These are phyloP conservation scores for Tachypleus tridentatus DNA, from an alignment of 1,140 invertebrate species.

Conservation along the genomic window DNA sequence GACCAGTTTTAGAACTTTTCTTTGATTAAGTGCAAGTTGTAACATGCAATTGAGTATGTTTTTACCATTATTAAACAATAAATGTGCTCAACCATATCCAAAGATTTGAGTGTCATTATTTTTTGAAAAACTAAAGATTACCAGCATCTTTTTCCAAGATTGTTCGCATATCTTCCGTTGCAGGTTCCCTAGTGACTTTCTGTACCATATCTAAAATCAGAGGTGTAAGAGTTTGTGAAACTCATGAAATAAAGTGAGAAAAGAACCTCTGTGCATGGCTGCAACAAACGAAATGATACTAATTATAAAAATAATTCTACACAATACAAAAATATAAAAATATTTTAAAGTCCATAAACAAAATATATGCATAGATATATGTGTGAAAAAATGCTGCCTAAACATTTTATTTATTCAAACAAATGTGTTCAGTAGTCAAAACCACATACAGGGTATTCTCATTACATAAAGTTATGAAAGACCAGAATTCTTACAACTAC, in stretches of 20 bases:
- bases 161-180: conserved; percentile 53
- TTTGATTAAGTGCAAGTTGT: no score
- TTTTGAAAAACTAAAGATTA: conserved; percentile 18
- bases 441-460: background rate
- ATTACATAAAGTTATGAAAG: no score
- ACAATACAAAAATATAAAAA: background rate
- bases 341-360: conserved; percentile 12
- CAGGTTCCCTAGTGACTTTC: conserved; percentile 37
- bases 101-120: background rate
- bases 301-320: no score
- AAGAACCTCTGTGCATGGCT: conserved; percentile 81
- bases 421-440: conserved; percentile 1
- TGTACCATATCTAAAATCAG: conserved; percentile 59
- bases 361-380: conserved; percentile 7
- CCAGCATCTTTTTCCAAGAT: conserved; percentile 77
- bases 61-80: no score
- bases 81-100: no score
- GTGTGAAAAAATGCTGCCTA: conserved; percentile 4
- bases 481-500: no score
- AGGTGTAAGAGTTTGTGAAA: conserved; percentile 55
- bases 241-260: conserved; percentile 67
- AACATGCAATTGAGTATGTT: no score
- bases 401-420: conserved; percentile 4
- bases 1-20: no score
- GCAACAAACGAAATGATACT: conserved; percentile 28